Evolutionary conservation across 2,888 invertebrate species (phyloP).

Genomic region (Oxyscelio sp.): DNA sequence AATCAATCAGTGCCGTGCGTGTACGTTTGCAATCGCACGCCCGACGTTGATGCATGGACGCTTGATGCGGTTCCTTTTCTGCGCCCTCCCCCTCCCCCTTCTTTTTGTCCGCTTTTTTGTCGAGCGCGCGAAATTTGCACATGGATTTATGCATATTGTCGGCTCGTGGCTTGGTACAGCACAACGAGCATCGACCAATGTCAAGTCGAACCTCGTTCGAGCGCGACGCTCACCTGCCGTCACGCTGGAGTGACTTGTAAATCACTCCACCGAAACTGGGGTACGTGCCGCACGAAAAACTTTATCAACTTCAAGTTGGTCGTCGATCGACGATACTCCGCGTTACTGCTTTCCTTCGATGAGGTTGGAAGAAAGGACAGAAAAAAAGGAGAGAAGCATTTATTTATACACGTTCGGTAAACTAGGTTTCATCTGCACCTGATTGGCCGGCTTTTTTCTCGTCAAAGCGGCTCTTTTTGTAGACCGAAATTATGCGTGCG

Average conservation of each 20-base stretch:
- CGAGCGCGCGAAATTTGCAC: slow-evolving; percentile 56
- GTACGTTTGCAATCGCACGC: neutral
- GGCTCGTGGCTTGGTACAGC: slow-evolving; percentile 54
- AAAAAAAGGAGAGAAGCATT: slow-evolving; percentile 50
- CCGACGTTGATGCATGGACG: slow-evolving; percentile 5
- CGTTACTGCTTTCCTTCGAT: slow-evolving; percentile 44
- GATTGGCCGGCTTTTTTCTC: slow-evolving; percentile 35
- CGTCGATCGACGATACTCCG: slow-evolving; percentile 45
- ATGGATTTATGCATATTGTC: slow-evolving; percentile 55
- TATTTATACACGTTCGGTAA: slow-evolving; percentile 64
- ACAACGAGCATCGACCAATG: slow-evolving; percentile 49
- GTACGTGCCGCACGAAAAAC: slow-evolving; percentile 85
- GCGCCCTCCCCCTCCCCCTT: neutral
- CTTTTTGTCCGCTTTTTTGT: neutral
- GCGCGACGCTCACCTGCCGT: slow-evolving; percentile 84
- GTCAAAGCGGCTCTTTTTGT: slow-evolving; percentile 56
- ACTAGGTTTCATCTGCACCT: slow-evolving; percentile 58
- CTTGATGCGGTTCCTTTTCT: neutral
- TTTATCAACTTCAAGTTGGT: slow-evolving; percentile 62
- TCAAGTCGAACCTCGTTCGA: slow-evolving; percentile 61
- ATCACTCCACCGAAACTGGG: slow-evolving; percentile 88
- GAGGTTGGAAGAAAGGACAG: slow-evolving; percentile 6
- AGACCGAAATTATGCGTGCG: slow-evolving; percentile 46
- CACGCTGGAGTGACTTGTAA: slow-evolving; percentile 87
- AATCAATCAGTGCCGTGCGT: slow-evolving; percentile 47